Base-by-base conservation (phyloP, 2,888 invertebrate species). In the Apamea sordens region DNA sequence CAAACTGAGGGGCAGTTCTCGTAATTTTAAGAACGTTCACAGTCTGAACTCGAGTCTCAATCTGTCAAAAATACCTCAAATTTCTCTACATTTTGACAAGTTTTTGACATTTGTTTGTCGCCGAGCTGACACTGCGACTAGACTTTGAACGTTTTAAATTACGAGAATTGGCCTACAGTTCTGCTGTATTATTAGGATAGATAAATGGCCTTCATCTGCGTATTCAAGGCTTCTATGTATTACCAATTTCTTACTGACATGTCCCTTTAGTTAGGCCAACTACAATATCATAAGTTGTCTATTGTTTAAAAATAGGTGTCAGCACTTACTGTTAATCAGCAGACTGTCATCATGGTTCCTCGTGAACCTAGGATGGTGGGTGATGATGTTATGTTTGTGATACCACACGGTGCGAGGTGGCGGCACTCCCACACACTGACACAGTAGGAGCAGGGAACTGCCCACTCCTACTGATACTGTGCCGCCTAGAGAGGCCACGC, bases 401-500 rank as follows among this genome's bases (percentile, higher is more conserved):
- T 96, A 96, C 96, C 96, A 96, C 77, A 95, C 95, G 53, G 95
- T 96, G 36, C 96, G 90, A 0, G 96, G 95, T 0, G 95, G 94
- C 0, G 96, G 96, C 0, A 90, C 88, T 0, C 96, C 96, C 61
- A 94, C 94, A 74, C 95, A 95, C 50, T 94, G 93, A 80, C 97
- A 97, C 1, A 93, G 94, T 0, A 97, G 93, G 0, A 96, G 93
- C 10, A 96, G 89, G 0, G 96, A 96, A 41, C 95, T 94, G 5
- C 96, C 95, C 0, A 95, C 96, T 10, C 96, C 96, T 0, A 94
- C 95, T 2, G 96, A 95, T n/a, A 97, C 89, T 0, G 90, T 86
- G 0, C 96, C 96, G 0, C 98, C 97, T n/a, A 98, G 97, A 24
- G 97, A 97, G 0, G 97, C 97, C 18, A 98, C 97, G 47, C 97